These are phyloP conservation scores for Lissonota sp. DNA, from an alignment of 2,888 invertebrate genomes.

Conservation along the genomic window DNA sequence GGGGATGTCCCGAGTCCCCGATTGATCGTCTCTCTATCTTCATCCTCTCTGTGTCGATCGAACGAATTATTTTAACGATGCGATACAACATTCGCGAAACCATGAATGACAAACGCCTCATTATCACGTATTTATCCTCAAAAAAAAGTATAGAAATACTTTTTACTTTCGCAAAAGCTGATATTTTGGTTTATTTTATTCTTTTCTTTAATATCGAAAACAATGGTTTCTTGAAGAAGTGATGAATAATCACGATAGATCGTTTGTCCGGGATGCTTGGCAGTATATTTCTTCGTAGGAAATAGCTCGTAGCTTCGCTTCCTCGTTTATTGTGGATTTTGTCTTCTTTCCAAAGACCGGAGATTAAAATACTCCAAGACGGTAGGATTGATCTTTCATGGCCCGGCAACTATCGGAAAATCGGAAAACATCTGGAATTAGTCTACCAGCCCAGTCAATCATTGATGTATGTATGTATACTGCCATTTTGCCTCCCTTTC, in stretches of 20 bases:
- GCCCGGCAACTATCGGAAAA: slow-evolving; percentile 35
- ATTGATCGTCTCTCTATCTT: slow-evolving; percentile 12
- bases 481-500: neutral
- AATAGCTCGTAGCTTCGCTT: neutral
- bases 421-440: slow-evolving; percentile 9
- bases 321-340: neutral
- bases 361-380: slow-evolving; percentile 47
- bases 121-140: slow-evolving; percentile 35
- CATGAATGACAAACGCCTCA: slow-evolving; percentile 34
- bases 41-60: slow-evolving; percentile 21
- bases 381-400: neutral
- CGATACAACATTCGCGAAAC: slow-evolving; percentile 33
- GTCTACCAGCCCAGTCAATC: neutral
- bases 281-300: slow-evolving; percentile 26
- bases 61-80: slow-evolving; percentile 44
- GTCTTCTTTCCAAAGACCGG: slow-evolving; percentile 29
- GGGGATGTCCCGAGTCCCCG: slow-evolving; percentile 45
- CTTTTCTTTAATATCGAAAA: too few relatives aligned
- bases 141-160: neutral
- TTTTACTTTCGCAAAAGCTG: too few relatives aligned
- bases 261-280: neutral
- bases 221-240: too few relatives aligned
- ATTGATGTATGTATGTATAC: neutral
- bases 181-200: too few relatives aligned
- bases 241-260: too few relatives aligned